Evolutionary conservation across 2,797 vertebrate genomes (phyloP).

Genomic region (Phoeniculus purpureus): DNA sequence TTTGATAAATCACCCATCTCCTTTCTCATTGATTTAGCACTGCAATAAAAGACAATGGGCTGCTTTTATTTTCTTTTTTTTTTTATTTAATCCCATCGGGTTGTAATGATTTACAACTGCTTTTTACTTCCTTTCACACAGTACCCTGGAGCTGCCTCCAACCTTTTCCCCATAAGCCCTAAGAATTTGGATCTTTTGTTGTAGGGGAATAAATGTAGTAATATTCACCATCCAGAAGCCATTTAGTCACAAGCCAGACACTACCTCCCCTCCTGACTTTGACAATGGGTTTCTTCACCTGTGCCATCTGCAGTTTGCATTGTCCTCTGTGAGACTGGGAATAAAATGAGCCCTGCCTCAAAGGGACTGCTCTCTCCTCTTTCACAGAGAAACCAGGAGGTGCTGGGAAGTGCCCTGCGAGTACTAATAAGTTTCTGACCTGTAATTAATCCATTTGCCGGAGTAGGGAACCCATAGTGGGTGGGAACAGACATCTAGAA

Average conservation of each 20-base stretch:
- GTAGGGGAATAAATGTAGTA: constrained; percentile 10
- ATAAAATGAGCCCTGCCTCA: neutral
- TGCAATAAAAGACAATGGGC: neutral
- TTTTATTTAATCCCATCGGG: neutral
- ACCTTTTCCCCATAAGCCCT: constrained; percentile 5
- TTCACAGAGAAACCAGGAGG: neutral
- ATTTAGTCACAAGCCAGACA: neutral
- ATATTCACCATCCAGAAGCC: neutral
- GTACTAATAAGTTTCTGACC: neutral
- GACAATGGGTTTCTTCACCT: neutral
- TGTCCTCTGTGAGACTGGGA: neutral
- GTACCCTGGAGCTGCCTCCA: constrained; percentile 14
- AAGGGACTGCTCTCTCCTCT: neutral
- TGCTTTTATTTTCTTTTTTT: neutral
- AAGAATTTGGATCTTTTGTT: neutral
- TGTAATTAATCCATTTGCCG: neutral
- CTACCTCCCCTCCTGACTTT: neutral
- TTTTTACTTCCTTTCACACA: constrained; percentile 43
- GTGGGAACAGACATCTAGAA: neutral
- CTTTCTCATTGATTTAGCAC: neutral
- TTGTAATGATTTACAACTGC: constrained; percentile 26
- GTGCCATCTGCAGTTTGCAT: neutral
- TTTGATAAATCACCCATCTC: neutral
- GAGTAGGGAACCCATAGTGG: neutral
- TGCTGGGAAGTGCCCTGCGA: neutral